phyloP scores from a whole-genome alignment of 2,113 vertebrate species.

The Muntiacus muntjak region DNA sequence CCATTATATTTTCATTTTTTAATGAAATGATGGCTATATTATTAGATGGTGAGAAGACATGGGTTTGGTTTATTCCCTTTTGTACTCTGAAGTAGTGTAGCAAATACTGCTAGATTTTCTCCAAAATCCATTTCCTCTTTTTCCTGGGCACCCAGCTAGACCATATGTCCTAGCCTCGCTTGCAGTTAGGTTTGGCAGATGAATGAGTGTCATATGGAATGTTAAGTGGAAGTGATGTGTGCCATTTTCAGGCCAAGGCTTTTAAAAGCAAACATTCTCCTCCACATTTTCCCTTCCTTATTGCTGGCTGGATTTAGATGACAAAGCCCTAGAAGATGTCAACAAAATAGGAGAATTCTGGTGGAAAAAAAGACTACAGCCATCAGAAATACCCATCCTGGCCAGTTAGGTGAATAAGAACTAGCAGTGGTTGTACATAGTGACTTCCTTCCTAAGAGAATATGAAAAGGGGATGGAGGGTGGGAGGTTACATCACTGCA shows the following conservation, averaged over 20 bases:
- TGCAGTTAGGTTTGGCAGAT: slow-evolving; percentile 69
- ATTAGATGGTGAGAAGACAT: background rate
- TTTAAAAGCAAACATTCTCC: slow-evolving; percentile 66
- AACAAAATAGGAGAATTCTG: background rate
- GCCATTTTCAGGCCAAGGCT: slow-evolving; percentile 69
- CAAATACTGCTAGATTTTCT: slow-evolving; percentile 43
- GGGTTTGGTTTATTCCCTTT: background rate
- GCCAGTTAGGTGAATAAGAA: background rate
- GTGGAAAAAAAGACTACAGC: background rate
- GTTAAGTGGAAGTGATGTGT: slow-evolving; percentile 64
- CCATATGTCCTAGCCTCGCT: slow-evolving; percentile 72
- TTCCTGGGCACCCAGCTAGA: slow-evolving; percentile 69
- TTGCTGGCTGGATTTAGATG: slow-evolving; percentile 32
- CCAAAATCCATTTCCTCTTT: slow-evolving; percentile 68
- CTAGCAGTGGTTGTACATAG: background rate
- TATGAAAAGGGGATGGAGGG: background rate
- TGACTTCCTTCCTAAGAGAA: background rate
- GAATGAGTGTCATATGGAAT: slow-evolving; percentile 65
- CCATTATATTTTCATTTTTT: background rate
- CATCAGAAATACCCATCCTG: background rate
- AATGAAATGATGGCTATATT: background rate
- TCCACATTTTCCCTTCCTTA: slow-evolving; percentile 41
- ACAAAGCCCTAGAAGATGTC: background rate
- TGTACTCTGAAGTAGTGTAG: background rate
- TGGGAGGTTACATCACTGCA: background rate